Base-by-base conservation (phyloP, 2,888 invertebrate genomes). In the Sinopyrophorus schimmeli region DNA sequence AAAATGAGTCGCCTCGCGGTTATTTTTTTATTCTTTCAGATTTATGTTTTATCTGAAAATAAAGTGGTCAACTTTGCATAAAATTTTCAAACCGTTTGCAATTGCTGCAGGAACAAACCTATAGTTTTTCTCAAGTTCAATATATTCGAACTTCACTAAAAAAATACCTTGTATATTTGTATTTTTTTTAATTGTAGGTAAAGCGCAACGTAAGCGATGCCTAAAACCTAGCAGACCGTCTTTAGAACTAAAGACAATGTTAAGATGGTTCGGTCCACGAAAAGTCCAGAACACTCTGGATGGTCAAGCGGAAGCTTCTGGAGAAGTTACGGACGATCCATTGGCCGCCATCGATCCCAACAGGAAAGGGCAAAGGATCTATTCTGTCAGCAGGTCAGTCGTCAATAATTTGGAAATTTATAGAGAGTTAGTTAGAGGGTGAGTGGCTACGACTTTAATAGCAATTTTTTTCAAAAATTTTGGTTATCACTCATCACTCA, bases 331-430 rank as follows among this genome's bases (percentile, higher is more conserved):
- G 58, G 76, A 75, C 47, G 78, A 80, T 64, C 80, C 80, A 43
- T 70, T 80, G 59, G 78, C 77, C 27, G 77, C 77, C 18, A 63
- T 69, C 43, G 64, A 67, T 40, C 53, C 66, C 37, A 31, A 62
- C 42, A 46, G 59, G 42, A 75, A 76, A 65, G 76, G 75, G 73
- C 76, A 77, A 53, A 76, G 76, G 58, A 79, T 81, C 53, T 80
- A 81, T 37, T 76, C 76, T 6, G 77, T 79, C 34, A 79, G 79
- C 52, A 77, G 80, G 54, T 80, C 77, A 65, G 80, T 80, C n/a
- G 60, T 66, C 60, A 63, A 61, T 60, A 61, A 7, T 39, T 42
- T 24, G 38, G 49, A 37, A 53, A 38, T 47, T 53, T 28, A 43
- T 54, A 23, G 27, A 53, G 38, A 53, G 20, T 34, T 28, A 52